A percentile compares a stretch with the other conserved stretches of the same genome.
phyloP scores from a whole-genome alignment of 2,113 vertebrate genomes.

The Oncorhynchus clarkii region DNA sequence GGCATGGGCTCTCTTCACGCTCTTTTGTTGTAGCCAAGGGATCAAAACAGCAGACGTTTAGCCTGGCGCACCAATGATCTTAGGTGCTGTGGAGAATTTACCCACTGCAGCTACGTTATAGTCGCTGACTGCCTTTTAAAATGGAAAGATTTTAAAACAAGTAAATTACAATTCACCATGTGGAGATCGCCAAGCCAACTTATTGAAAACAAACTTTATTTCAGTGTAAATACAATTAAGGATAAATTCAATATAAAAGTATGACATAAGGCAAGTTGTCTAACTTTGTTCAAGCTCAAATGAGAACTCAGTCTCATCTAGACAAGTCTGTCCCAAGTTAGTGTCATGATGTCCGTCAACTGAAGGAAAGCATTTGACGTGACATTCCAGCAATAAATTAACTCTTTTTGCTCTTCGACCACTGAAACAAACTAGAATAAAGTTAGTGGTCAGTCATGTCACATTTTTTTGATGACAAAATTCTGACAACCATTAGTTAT shows the following conservation, averaged over 20 bases:
- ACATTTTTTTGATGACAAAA: too few species aligned
- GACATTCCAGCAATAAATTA: neutral
- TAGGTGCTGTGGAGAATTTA: too few species aligned
- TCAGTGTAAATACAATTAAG: slow-evolving; percentile 64
- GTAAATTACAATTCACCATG: too few species aligned
- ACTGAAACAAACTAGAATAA: neutral
- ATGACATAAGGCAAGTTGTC: slow-evolving; percentile 66
- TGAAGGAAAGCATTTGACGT: neutral
- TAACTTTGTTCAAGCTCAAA: slow-evolving; percentile 20
- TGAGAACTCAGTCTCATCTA: neutral
- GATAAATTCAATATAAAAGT: slow-evolving; percentile 70
- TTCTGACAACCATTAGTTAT: too few species aligned
- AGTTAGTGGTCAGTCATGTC: neutral
- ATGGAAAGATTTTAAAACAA: too few species aligned
- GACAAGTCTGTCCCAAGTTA: neutral
- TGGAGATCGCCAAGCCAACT: slow-evolving; percentile 23
- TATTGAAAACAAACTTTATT: slow-evolving; percentile 72
- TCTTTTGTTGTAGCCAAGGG: too few species aligned
- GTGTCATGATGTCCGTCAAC: neutral
- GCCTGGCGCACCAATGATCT: too few species aligned
- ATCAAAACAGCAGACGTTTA: too few species aligned
- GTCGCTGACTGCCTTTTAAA: too few species aligned
- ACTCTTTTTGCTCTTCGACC: neutral
- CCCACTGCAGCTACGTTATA: too few species aligned
- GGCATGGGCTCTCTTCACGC: too few species aligned